A percentile compares a stretch with the other conserved stretches of the same genome.
Conservation (phyloP, 1,140 invertebrate genomes). For the Drosophila obscura region DNA sequence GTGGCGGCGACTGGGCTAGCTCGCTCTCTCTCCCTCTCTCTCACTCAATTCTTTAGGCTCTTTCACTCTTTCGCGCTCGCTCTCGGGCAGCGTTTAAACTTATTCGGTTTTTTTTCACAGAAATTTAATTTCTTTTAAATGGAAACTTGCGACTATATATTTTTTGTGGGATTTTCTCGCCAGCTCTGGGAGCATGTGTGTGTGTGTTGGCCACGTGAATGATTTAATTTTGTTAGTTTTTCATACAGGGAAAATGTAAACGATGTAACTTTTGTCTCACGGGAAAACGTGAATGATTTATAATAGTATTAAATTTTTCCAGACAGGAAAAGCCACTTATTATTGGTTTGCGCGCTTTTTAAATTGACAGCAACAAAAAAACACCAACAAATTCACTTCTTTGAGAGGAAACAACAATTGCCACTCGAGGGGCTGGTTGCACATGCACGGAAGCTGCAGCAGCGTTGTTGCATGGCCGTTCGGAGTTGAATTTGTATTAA, state of each 20-base stretch:
- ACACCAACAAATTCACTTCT: no score
- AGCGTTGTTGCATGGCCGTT: constrained; percentile 59
- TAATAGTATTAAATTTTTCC: no score
- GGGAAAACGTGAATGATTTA: constrained; percentile 5
- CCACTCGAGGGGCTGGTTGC: constrained; percentile 17
- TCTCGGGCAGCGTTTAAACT: constrained; percentile 43
- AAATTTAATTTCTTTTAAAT: constrained; percentile 72
- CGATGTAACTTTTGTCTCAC: constrained; percentile 6
- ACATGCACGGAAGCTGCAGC: constrained; percentile 57
- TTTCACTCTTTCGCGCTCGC: constrained; percentile 31
- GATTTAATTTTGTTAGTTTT: constrained; percentile 14
- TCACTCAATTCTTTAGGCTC: constrained; percentile 35
- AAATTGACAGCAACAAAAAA: constrained; percentile 47
- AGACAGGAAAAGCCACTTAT: no score
- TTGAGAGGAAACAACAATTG: no score
- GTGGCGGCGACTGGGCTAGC: constrained; percentile 69
- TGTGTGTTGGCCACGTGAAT: constrained; percentile 47
- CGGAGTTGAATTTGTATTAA: constrained; percentile 44
- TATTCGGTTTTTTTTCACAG: constrained; percentile 69
- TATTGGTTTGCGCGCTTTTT: constrained; percentile 1
- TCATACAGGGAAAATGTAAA: constrained; percentile 5
- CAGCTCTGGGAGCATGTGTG: constrained; percentile 43
- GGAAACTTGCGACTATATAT: constrained; percentile 49
- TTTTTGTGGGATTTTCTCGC: constrained; percentile 19
- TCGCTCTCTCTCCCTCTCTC: constrained; percentile 59